These are phyloP conservation scores for Apteryx mantelli DNA, from an alignment of 2,113 vertebrate species.

Conservation along the genomic window DNA sequence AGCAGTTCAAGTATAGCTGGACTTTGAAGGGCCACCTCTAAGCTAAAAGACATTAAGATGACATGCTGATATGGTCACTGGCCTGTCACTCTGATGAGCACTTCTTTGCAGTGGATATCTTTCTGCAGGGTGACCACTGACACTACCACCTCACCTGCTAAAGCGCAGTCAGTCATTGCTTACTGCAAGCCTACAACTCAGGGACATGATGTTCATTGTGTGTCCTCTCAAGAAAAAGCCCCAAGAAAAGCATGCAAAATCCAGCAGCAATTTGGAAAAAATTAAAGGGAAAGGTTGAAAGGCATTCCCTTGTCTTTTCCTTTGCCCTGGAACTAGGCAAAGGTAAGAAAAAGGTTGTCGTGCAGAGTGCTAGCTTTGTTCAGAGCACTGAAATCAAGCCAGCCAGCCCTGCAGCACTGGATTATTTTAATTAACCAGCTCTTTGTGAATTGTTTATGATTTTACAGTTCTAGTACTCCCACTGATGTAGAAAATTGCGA, in stretches of 20 bases:
- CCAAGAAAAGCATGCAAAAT: background rate
- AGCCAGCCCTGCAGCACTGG: background rate
- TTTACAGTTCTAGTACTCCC: background rate
- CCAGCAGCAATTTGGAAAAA: background rate
- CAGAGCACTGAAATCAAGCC: background rate
- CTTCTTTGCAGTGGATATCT: background rate
- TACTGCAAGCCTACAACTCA: background rate
- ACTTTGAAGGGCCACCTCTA: background rate
- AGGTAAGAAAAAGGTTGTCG: background rate
- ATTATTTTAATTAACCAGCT: conserved; percentile 16
- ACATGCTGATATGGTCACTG: background rate
- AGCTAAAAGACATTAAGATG: background rate
- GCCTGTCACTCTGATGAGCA: background rate
- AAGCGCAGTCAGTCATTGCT: accelerated
- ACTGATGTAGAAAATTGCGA: background rate
- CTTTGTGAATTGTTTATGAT: background rate
- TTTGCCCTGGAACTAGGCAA: background rate
- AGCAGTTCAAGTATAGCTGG: background rate
- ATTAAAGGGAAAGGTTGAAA: background rate
- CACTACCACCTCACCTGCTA: background rate
- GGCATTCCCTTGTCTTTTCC: background rate
- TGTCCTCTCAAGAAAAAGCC: background rate
- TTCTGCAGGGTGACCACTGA: background rate
- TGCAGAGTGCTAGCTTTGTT: background rate
- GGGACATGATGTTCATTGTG: accelerated